Conservation (phyloP, 2,113 vertebrate genomes). For the Aegypius monachus region DNA sequence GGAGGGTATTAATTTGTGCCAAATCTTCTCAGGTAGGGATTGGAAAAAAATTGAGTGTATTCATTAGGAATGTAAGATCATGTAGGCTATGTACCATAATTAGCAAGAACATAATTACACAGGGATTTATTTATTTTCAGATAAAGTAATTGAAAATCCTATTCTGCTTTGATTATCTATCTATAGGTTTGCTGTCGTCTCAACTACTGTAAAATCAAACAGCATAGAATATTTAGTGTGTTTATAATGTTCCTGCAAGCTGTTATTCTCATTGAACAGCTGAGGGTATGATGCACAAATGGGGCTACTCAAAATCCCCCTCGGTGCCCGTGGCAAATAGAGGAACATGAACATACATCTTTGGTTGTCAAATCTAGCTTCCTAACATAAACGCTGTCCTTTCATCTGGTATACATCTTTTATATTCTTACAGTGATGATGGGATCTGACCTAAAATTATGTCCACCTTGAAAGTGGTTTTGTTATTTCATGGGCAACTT, state of each 20-base stretch:
- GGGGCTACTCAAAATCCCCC: not conserved
- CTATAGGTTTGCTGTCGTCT: not conserved
- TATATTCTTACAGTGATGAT: not conserved
- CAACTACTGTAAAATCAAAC: not conserved
- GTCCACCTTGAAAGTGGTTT: not conserved
- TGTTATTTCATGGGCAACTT: not conserved
- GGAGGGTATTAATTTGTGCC: not conserved
- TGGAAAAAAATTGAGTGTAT: not conserved
- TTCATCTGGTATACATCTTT: not conserved
- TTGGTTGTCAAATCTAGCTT: not conserved
- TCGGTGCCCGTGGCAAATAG: not conserved
- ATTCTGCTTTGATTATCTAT: not conserved
- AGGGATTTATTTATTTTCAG: not conserved
- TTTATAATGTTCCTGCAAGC: not conserved
- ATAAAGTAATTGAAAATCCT: not conserved
- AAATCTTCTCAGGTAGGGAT: not conserved
- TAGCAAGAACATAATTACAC: not conserved
- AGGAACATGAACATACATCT: not conserved
- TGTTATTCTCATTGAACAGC: not conserved
- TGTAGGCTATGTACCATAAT: not conserved
- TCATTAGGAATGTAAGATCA: not conserved
- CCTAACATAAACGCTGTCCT: not conserved
- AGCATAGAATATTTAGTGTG: not conserved
- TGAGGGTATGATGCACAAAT: not conserved
- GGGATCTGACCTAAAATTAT: not conserved